Base-by-base conservation (phyloP, 2,888 invertebrate genomes). In the Eupithecia vulgata region DNA sequence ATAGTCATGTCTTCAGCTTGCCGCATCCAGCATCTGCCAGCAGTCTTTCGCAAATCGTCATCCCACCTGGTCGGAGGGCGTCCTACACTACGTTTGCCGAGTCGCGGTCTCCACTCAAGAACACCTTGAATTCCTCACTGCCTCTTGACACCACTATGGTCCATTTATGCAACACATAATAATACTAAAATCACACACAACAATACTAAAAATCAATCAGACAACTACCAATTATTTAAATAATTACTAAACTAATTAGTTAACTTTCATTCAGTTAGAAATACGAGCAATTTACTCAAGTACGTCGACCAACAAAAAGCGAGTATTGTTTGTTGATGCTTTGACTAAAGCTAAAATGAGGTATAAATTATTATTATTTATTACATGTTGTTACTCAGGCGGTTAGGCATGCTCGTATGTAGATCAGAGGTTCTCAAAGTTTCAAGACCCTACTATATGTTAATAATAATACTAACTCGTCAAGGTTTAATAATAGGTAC, bases 301-400 rank as follows among this genome's bases (percentile, higher is more conserved):
- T 61, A 64, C 40, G n/a, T 64, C 12, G 62, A 64, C 30, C 25
- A 66, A 35, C n/a, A 40, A 52, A 75, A 65, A 74, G 62, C 7
- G n/a, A 65, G 57, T 15, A 34, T 35, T 65, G 45, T 70, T 61
- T 70, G 72, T 59, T 40, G 34, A 67, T 73, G 68, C 71, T 73
- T 71, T 68, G 71, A 73, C 73, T 75, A 67, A 72, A 78, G 74
- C 78, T 79, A 84, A 86, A 83, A 84, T 84, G 79, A 82, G 78
- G 69, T 76, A 84, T 87, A 85, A 86, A 85, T 85, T 81, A 85
- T 78, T 77, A 80, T 81, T 78, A 83, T 81, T 81, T 83, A 83
- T 81, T 79, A 74, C 78, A 78, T 65, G 74, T 73, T 78, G 70
- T 76, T 75, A 76, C 75, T 77, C 57, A 25, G 45, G 25, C 64